phyloP scores from a whole-genome alignment of 2,797 vertebrate genomes.

The Malacoctenus gilli region DNA sequence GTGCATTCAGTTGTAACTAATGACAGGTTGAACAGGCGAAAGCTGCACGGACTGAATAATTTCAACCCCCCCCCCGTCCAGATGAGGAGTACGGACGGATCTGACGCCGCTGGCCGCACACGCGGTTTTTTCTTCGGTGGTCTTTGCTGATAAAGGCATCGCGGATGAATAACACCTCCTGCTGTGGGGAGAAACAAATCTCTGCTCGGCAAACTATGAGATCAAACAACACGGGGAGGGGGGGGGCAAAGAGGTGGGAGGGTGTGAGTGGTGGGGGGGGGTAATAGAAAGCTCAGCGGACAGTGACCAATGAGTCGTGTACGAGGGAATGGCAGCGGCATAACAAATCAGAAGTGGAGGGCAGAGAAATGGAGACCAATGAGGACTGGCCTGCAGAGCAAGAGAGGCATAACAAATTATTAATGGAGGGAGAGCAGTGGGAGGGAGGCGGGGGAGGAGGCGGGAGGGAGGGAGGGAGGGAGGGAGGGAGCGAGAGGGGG shows the following conservation, averaged over 20 bases:
- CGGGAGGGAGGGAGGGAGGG: background rate
- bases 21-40: slow-evolving; percentile 52
- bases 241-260: slow-evolving; percentile 12
- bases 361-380: slow-evolving; percentile 45
- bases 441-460: slow-evolving; percentile 9
- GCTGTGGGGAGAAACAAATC: slow-evolving; percentile 56
- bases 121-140: slow-evolving; percentile 38
- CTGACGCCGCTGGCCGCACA: slow-evolving; percentile 28
- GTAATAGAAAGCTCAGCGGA: slow-evolving; percentile 66
- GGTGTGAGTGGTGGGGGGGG: slow-evolving; percentile 15
- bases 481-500: no score
- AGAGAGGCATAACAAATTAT: slow-evolving; percentile 61
- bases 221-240: slow-evolving; percentile 55
- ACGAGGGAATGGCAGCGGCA: slow-evolving; percentile 49
- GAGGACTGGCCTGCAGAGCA: slow-evolving; percentile 42
- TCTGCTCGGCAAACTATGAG: slow-evolving; percentile 60
- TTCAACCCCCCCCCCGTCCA: background rate
- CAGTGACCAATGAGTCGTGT: slow-evolving; percentile 67
- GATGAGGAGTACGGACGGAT: slow-evolving; percentile 34
- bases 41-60: slow-evolving; percentile 40
- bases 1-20: slow-evolving; percentile 65
- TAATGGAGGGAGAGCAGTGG: slow-evolving; percentile 36
- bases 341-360: slow-evolving; percentile 63
- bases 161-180: slow-evolving; percentile 59
- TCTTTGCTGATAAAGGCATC: slow-evolving; percentile 56